Evolutionary conservation across 2,888 invertebrate species (phyloP).

Genomic region (Graphium colonna): DNA sequence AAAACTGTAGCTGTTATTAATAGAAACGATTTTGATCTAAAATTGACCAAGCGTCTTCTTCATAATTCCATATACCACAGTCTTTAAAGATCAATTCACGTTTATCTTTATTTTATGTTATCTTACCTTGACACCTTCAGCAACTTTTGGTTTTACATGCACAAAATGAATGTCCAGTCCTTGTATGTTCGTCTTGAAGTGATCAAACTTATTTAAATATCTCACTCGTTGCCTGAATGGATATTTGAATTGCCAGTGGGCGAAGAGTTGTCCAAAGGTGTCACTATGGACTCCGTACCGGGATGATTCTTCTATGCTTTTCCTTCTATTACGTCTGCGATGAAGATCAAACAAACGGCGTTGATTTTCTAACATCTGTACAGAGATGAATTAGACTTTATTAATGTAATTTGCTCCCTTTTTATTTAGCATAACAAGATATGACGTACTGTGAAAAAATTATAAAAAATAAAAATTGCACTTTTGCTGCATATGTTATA

Average conservation of each 20-base stretch:
- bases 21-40: too few species aligned
- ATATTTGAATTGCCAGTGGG: slow-evolving; percentile 89
- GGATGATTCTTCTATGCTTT: slow-evolving; percentile 82
- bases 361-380: slow-evolving; percentile 77
- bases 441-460: too few species aligned
- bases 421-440: too few species aligned
- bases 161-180: slow-evolving; percentile 87
- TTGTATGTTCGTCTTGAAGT: slow-evolving; percentile 88
- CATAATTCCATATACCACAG: too few species aligned
- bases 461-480: too few species aligned
- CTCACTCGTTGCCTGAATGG: slow-evolving; percentile 79
- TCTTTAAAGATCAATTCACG: too few species aligned
- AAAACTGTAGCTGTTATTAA: too few species aligned
- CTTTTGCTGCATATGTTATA: too few species aligned
- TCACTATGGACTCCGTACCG: slow-evolving; percentile 90
- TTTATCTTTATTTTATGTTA: too few species aligned
- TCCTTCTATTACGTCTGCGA: slow-evolving; percentile 48
- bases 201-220: slow-evolving; percentile 85
- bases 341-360: slow-evolving; percentile 72
- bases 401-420: too few species aligned
- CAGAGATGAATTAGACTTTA: not conserved
- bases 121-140: slow-evolving; percentile 48
- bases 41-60: too few species aligned
- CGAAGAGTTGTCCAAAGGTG: slow-evolving; percentile 82
- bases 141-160: slow-evolving; percentile 80